A percentile compares a stretch with the other conserved stretches of the same genome.
Conservation (phyloP, 2,797 vertebrate species). For the Poecilia wingei region DNA sequence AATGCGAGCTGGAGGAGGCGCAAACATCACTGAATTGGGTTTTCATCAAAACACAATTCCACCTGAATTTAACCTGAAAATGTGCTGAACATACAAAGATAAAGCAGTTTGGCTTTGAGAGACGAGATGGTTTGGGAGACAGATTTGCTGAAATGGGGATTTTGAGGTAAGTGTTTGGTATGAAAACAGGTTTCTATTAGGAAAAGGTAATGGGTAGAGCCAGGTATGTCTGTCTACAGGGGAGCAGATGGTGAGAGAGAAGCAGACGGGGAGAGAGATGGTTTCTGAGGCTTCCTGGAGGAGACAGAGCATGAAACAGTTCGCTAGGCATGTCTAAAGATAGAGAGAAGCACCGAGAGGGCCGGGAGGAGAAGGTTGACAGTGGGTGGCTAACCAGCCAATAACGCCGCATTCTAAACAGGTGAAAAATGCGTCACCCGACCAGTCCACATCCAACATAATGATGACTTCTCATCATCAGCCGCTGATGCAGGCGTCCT, state of each 20-base stretch:
- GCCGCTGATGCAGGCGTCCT: constrained; percentile 24
- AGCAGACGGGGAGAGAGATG: constrained; percentile 20
- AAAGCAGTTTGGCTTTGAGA: constrained; percentile 39
- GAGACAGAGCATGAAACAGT: constrained; percentile 67
- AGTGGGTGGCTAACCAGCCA: constrained; percentile 64
- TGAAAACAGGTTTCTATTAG: constrained; percentile 51
- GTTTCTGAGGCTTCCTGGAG: constrained; percentile 40
- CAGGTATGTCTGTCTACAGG: constrained; percentile 41
- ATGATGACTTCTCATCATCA: constrained; percentile 40
- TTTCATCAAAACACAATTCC: constrained; percentile 63
- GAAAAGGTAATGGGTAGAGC: constrained; percentile 54
- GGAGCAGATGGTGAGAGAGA: constrained; percentile 22
- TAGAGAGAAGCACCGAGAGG: constrained; percentile 56
- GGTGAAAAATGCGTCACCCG: constrained; percentile 64
- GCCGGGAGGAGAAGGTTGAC: constrained; percentile 42
- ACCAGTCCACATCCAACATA: constrained; percentile 30
- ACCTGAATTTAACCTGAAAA: constrained; percentile 56
- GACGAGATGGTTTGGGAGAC: constrained; percentile 40
- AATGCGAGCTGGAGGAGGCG: constrained; percentile 28
- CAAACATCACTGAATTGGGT: constrained; percentile 58
- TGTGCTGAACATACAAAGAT: constrained; percentile 62
- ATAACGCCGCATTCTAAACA: constrained; percentile 66
- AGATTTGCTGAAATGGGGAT: constrained; percentile 56
- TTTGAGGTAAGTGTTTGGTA: constrained; percentile 41
- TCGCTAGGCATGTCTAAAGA: constrained; percentile 68